Conservation (phyloP, 2,888 invertebrate species). For the Eupithecia pulchellata region DNA sequence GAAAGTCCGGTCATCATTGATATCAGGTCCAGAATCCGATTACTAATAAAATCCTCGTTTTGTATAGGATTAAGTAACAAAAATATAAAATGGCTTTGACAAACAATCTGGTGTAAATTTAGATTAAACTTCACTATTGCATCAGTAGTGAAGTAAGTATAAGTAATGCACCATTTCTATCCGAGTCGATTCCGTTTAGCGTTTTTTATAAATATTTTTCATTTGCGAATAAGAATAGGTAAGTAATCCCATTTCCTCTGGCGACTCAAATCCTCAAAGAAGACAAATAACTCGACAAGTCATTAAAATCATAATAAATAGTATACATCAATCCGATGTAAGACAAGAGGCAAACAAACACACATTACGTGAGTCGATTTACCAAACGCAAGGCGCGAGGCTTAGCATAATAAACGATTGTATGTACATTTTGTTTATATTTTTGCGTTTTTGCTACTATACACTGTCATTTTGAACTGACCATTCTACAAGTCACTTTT, state of each 20-base stretch:
- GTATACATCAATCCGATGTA: constrained; percentile 69
- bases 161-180: neutral
- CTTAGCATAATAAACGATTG: constrained; percentile 72
- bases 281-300: constrained; percentile 63
- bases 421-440: constrained; percentile 70
- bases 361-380: constrained; percentile 81
- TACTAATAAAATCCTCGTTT: neutral
- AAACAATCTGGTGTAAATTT: neutral
- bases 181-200: neutral
- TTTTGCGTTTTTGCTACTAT: constrained; percentile 45
- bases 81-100: neutral
- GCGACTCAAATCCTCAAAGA: constrained; percentile 66
- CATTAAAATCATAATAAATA: constrained; percentile 74
- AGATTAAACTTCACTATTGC: neutral
- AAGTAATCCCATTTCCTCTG: neutral
- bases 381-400: constrained; percentile 81
- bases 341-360: constrained; percentile 66
- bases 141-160: neutral
- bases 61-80: neutral
- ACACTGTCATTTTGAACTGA: constrained; percentile 37
- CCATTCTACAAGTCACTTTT: constrained; percentile 25
- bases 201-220: neutral
- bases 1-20: neutral
- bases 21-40: neutral
- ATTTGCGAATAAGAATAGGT: neutral